Conservation (phyloP, 2,113 vertebrate species). For the Percina caprodes region DNA sequence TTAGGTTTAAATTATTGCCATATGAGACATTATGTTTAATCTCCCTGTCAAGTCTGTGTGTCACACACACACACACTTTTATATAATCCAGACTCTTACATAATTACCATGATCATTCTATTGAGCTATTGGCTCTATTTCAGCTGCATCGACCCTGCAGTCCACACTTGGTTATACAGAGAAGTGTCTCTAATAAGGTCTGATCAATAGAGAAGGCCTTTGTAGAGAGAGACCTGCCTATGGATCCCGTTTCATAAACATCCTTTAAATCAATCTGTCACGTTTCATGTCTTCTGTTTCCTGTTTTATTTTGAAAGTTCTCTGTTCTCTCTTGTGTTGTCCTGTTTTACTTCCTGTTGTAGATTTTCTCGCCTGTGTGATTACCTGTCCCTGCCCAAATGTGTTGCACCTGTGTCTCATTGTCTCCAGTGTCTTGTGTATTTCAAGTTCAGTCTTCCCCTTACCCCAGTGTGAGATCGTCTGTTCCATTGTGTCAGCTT, state of each 20-base stretch:
- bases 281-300: too few species aligned
- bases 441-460: too few species aligned
- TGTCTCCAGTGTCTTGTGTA: too few species aligned
- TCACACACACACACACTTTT: not conserved
- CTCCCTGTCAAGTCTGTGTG: not conserved
- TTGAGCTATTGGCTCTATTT: constrained; percentile 72
- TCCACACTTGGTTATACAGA: constrained; percentile 44
- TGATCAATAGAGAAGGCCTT: constrained; percentile 73
- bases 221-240: constrained; percentile 41
- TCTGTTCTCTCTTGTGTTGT: too few species aligned
- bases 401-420: too few species aligned
- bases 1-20: not conserved
- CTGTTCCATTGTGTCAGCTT: too few species aligned
- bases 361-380: too few species aligned
- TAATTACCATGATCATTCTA: constrained; percentile 66
- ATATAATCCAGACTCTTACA: constrained; percentile 43
- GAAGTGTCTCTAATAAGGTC: constrained; percentile 67
- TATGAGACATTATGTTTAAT: not conserved
- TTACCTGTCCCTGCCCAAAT: too few species aligned
- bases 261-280: constrained; percentile 4
- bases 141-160: constrained; percentile 54
- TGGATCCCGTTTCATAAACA: constrained; percentile 60
- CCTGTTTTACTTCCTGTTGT: too few species aligned
- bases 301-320: too few species aligned
- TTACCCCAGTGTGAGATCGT: too few species aligned